Evolutionary conservation across 2,797 vertebrate species (phyloP).

Genomic region (Manis pentadactyla): DNA sequence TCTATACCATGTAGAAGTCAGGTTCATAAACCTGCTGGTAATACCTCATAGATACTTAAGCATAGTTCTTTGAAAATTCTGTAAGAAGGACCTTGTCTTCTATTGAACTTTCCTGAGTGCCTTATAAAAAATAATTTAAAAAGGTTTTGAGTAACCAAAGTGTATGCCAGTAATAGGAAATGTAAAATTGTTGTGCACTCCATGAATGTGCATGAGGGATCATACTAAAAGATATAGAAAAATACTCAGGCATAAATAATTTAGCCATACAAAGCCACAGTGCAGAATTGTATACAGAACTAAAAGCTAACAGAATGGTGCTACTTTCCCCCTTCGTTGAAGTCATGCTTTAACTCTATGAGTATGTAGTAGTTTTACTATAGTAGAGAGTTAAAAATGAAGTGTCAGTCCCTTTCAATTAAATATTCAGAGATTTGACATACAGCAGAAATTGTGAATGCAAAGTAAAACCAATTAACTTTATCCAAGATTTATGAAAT

Average conservation of each 20-base stretch:
- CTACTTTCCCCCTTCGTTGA: neutral
- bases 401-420: neutral
- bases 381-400: conserved; percentile 25
- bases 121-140: neutral
- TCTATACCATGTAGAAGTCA: neutral
- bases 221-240: neutral
- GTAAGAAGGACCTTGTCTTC: neutral
- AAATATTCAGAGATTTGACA: conserved; percentile 52
- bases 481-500: conserved; percentile 9
- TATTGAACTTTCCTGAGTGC: neutral
- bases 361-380: neutral
- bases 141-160: neutral
- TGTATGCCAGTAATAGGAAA: neutral
- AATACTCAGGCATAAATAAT: neutral
- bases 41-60: neutral
- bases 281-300: neutral
- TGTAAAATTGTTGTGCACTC: neutral
- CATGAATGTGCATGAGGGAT: neutral
- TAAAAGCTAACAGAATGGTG: neutral
- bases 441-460: conserved; percentile 2
- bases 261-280: neutral
- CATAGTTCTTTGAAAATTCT: neutral
- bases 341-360: neutral
- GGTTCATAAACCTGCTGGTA: neutral
- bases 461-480: neutral